phyloP scores from a whole-genome alignment of 92 coral and sea anemone species.

The Epizoanthus stellaris region DNA sequence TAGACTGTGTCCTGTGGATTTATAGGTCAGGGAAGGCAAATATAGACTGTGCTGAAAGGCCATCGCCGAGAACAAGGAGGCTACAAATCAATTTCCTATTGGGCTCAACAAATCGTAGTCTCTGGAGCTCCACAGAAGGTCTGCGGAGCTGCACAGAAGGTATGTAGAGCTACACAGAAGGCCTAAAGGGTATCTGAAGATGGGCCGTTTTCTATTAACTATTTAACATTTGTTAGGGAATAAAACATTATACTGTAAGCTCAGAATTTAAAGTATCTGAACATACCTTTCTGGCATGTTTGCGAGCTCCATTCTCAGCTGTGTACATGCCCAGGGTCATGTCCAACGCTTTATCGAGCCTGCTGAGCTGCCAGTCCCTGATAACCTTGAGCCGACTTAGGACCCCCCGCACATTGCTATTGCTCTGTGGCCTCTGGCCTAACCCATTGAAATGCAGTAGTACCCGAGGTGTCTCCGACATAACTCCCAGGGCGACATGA shows the following conservation, averaged over 20 bases:
- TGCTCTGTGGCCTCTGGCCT: constrained; percentile 31
- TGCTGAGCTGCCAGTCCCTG: background rate
- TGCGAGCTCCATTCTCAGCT: constrained; percentile 21
- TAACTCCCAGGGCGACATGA: constrained; percentile 28
- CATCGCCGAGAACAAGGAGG: too few species aligned
- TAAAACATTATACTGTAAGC: background rate
- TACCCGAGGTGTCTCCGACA: constrained; percentile 29
- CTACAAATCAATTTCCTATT: too few species aligned
- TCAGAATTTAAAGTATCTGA: background rate
- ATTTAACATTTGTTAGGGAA: background rate
- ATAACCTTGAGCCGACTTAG: constrained; percentile 13
- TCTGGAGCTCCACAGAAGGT: too few species aligned
- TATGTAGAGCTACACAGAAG: too few species aligned
- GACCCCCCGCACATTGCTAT: constrained; percentile 21
- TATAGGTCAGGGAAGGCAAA: background rate
- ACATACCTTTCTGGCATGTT: constrained; percentile 26
- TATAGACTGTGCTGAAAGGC: too few species aligned
- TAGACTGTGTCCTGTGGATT: background rate
- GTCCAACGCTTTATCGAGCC: constrained; percentile 21
- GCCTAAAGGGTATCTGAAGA: too few species aligned
- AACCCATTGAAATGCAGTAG: constrained; percentile 28
- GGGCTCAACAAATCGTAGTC: too few species aligned
- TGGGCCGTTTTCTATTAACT: too few species aligned
- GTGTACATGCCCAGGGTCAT: constrained; percentile 7
- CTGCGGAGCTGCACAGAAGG: too few species aligned